phyloP scores from a whole-genome alignment of 1,140 invertebrate genomes.

The Araneus ventricosus region DNA sequence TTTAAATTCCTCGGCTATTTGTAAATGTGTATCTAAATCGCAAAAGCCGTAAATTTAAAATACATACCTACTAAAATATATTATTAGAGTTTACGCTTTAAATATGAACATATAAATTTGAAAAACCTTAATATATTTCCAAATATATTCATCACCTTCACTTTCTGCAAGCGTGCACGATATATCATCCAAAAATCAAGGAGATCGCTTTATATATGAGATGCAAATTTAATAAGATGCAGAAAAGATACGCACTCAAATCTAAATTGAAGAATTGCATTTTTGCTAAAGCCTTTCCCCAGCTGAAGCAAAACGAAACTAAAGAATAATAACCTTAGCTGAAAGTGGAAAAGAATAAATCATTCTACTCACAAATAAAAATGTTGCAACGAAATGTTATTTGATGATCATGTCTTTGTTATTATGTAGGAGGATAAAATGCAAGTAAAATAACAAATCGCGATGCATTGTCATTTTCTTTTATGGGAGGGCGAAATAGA shows the following conservation, averaged over 20 bases:
- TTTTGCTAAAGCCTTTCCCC: not conserved
- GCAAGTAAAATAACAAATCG: not conserved
- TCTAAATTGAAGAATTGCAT: conserved; percentile 6
- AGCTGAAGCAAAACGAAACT: not conserved
- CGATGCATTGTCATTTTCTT: not conserved
- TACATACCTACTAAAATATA: too few species aligned
- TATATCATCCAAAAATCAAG: not conserved
- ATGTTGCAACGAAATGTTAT: not conserved
- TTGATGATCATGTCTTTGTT: conserved; percentile 9
- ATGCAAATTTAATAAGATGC: conserved; percentile 20
- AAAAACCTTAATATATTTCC: not conserved
- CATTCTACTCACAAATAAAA: not conserved
- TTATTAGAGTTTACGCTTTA: too few species aligned
- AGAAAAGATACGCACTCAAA: not conserved
- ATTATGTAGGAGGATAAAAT: not conserved
- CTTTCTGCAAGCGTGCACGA: not conserved
- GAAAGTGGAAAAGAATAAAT: not conserved
- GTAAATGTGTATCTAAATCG: too few species aligned
- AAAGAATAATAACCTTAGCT: not conserved
- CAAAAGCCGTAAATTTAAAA: too few species aligned
- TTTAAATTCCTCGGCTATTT: too few species aligned
- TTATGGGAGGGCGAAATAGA: not conserved
- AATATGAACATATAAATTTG: too few species aligned
- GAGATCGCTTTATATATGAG: not conserved
- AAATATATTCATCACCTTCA: not conserved